Base-by-base conservation (phyloP, 2,113 vertebrate genomes). In the Nibea coibor region DNA sequence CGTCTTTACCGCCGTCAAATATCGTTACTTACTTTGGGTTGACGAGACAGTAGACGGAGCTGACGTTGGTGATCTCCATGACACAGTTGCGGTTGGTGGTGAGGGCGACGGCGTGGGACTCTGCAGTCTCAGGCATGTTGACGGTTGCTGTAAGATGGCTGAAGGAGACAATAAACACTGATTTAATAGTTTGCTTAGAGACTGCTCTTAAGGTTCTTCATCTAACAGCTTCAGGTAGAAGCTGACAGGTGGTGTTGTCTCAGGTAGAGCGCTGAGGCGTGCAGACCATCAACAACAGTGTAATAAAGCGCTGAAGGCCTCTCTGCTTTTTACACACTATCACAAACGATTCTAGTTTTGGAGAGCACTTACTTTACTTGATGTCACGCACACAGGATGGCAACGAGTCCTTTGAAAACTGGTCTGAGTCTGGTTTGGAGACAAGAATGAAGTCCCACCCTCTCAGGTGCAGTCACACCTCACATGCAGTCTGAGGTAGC, bases 21-120 rank as follows among this genome's bases (percentile, higher is more conserved):
- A 11, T 24, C 1, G 4, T 0, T 1, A 10, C 89, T 89, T 91
- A 94, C 94, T 92, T 87, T 28, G 94, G 94, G 81, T 91, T 91
- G 67, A 63, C 2, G 20, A 94, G 91, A 2, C 91, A 93, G 83
- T 35, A 92, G 20, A 0, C 0, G 1, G 5, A 0, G 75, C 79
- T 94, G 50, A 90, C 1, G 5, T 94, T 94, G 72, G 70, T 83
- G 69, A 94, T 79, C 89, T 94, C 90, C 0, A 94, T 10, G 39
- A 87, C 87, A 59, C 93, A 93, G 87, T 92, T 91, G 58, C 93
- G 91, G 86, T 93, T 94, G 82, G 93, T 93, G 80, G 87, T 72
- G 3, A 94, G 28, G 15, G 17, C 10, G 70, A 9, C 0, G 4
- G 89, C 58, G 69, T 94, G 91, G 9, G 86, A 10, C 28, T 94